Base-by-base conservation (phyloP, 2,113 vertebrate species). In the Lophochroa leadbeateri region DNA sequence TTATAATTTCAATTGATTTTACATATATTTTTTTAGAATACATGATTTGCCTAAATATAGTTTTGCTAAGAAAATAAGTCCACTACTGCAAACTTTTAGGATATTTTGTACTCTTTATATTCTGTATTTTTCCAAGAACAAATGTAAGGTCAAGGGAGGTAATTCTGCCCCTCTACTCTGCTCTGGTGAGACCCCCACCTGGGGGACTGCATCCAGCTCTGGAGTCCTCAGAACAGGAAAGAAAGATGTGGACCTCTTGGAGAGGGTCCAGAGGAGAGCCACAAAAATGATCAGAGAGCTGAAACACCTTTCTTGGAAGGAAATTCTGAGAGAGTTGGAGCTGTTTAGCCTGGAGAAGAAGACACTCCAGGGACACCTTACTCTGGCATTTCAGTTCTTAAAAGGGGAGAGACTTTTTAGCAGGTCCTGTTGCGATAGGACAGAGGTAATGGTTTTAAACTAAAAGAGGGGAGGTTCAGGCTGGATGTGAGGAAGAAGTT, bases 51-150 rank as follows among this genome's bases (percentile, higher is more conserved):
- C 2, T 35, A 55, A 60, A 43, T 74, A 43, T 3, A 37, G 31
- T 69, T 86, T 82, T 88, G 15, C 41, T 80, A 58, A 68, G 39
- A 87, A 87, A 76, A 46, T 24, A 72, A 44, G 46, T 41, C 11
- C 53, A 63, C 1, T 1, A 43, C 69, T 91, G 11, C 17, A 27
- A 41, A 50, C 27, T 74, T 81, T 60, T 35, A 75, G 39, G 28
- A 31, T 28, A 43, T 92, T 46, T 71, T 80, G 5, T 86, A 44
- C 23, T 57, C 19, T 70, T 43, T 88, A 35, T 64, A 88, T 90
- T 57, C 46, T 79, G 13, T 92, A 35, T 64, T 88, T 92, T 79
- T 87, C 35, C 23, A 76, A 71, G 44, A 85, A 84, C 31, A 64
- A 55, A 46, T 61, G 31, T 37, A 81, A 35, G 33, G 57, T 58